phyloP scores from a whole-genome alignment of 1,140 invertebrate genomes.

The Drosophila willistoni region DNA sequence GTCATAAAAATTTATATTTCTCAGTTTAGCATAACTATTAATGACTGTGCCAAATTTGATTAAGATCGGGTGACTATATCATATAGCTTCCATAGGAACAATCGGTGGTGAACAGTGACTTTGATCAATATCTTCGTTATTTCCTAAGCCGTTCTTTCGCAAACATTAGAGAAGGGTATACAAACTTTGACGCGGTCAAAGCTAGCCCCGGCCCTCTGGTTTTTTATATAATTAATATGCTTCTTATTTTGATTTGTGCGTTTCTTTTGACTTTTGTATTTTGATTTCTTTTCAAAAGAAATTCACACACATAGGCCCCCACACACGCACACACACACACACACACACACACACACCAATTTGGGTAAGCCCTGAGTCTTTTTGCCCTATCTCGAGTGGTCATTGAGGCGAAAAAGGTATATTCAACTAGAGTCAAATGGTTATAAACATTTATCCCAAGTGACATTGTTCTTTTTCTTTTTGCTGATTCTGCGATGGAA shows the following conservation, averaged over 20 bases:
- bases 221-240: slow-evolving; percentile 61
- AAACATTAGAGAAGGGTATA: no score
- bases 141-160: no score
- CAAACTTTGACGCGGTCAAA: no score
- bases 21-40: no score
- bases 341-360: slow-evolving; percentile 20
- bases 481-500: no score
- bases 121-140: no score
- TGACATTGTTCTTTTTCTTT: not conserved
- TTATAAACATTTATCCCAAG: not conserved
- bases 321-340: slow-evolving; percentile 24
- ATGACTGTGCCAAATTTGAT: no score
- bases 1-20: no score
- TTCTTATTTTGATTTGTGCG: slow-evolving; percentile 70
- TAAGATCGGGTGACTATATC: no score
- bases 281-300: slow-evolving; percentile 56
- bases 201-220: no score
- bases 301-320: not conserved
- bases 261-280: slow-evolving; percentile 69
- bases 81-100: no score
- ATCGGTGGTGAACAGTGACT: no score
- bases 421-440: not conserved
- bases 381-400: not conserved
- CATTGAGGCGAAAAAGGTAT: slow-evolving; percentile 10
- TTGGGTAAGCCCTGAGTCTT: slow-evolving; percentile 9